phyloP scores from a whole-genome alignment of 2,888 invertebrate genomes.

The Tupiocoris notatus region DNA sequence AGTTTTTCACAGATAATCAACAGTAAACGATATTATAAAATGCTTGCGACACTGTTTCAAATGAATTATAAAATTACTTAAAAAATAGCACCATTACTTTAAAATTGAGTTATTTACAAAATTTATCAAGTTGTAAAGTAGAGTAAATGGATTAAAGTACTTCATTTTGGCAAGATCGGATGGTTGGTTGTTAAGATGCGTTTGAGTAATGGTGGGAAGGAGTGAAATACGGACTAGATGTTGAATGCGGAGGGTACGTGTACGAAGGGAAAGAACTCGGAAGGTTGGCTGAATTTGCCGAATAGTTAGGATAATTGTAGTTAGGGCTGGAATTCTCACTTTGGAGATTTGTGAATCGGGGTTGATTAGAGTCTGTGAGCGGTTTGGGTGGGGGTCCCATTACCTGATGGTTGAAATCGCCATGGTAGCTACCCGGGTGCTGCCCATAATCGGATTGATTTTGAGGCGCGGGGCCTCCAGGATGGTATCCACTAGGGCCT shows the following conservation, averaged over 20 bases:
- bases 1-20: constrained; percentile 33
- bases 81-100: constrained; percentile 43
- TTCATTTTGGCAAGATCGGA: constrained; percentile 40
- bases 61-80: constrained; percentile 42
- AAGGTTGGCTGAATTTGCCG: not conserved
- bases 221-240: constrained; percentile 40
- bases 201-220: constrained; percentile 36
- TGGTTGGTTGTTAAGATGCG: constrained; percentile 41
- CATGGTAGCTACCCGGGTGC: not conserved
- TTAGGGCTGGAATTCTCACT: constrained; percentile 32
- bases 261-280: constrained; percentile 21
- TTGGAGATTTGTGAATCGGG: constrained; percentile 36
- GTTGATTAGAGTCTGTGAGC: constrained; percentile 39
- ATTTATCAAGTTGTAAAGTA: constrained; percentile 40
- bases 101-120: constrained; percentile 43
- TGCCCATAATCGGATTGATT: constrained; percentile 1
- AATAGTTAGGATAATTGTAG: constrained; percentile 29
- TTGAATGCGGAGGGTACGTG: constrained; percentile 31
- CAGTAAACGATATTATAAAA: constrained; percentile 34
- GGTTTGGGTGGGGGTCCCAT: constrained; percentile 31
- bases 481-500: not conserved
- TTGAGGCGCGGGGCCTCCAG: constrained; percentile 3
- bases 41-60: constrained; percentile 37
- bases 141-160: constrained; percentile 42
- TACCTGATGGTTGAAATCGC: constrained; percentile 11